Conservation (phyloP, 2,797 vertebrate species). For the Myotis pilosus region DNA sequence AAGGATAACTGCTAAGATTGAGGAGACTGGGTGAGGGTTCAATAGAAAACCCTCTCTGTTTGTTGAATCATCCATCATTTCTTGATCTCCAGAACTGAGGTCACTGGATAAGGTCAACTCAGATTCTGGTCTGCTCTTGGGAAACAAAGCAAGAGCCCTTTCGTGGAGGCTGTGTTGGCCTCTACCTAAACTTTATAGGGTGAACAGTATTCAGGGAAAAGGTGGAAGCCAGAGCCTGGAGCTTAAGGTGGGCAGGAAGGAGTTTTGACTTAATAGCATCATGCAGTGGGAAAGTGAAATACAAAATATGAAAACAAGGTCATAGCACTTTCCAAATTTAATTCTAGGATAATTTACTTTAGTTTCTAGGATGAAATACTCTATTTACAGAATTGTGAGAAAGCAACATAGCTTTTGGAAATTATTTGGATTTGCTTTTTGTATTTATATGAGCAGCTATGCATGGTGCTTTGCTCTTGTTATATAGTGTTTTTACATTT, state of each 20-base stretch:
- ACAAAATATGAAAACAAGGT: background rate
- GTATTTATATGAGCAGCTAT: background rate
- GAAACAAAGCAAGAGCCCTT: background rate
- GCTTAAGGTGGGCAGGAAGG: background rate
- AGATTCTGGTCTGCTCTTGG: background rate
- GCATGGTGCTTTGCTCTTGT: background rate
- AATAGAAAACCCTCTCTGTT: background rate
- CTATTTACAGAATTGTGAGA: background rate
- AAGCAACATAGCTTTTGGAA: background rate
- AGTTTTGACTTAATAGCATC: background rate
- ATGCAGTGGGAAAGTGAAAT: background rate
- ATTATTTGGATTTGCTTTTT: background rate
- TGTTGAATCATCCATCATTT: background rate
- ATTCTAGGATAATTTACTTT: conserved; percentile 16
- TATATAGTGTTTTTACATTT: background rate
- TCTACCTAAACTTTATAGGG: too few relatives aligned
- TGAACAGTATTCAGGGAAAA: fast-evolving
- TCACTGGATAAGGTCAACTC: background rate
- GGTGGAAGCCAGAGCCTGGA: background rate
- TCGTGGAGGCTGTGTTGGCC: too few relatives aligned
- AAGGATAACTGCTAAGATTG: background rate
- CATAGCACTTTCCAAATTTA: background rate
- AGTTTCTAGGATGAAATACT: conserved; percentile 24
- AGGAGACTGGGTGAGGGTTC: background rate
- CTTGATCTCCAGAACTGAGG: background rate